These are phyloP conservation scores for Trachymyrmex septentrionalis DNA, from an alignment of 1,140 invertebrate genomes.

Conservation along the genomic window DNA sequence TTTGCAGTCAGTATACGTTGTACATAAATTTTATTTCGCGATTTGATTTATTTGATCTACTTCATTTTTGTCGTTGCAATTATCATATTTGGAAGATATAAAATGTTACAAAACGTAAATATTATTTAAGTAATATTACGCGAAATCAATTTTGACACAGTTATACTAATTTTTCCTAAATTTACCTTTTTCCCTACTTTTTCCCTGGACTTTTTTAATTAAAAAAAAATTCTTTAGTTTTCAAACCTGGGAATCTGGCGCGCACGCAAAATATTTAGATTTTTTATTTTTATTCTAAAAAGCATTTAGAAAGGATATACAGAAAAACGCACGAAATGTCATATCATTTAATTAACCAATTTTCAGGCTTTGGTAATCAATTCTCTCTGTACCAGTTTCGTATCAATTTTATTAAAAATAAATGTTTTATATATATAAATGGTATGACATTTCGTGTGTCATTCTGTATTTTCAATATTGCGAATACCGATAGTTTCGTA, in stretches of 20 bases:
- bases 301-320: background rate
- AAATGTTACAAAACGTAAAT: background rate
- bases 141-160: background rate
- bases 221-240: background rate
- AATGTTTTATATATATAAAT: too few relatives aligned
- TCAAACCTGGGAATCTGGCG: background rate
- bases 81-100: too few relatives aligned
- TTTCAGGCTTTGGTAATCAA: too few relatives aligned
- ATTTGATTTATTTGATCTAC: slow-evolving; percentile 14
- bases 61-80: background rate
- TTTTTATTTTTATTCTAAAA: background rate
- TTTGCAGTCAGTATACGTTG: background rate
- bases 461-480: background rate
- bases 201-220: background rate
- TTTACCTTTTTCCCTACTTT: background rate
- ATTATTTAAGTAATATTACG: background rate
- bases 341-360: too few relatives aligned
- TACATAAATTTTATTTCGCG: slow-evolving; percentile 7
- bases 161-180: background rate
- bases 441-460: too few relatives aligned
- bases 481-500: background rate
- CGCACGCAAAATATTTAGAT: background rate
- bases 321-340: too few relatives aligned
- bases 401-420: too few relatives aligned
- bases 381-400: too few relatives aligned